Base-by-base conservation (phyloP, 2,888 invertebrate genomes). In the Cataglyphis albicans region DNA sequence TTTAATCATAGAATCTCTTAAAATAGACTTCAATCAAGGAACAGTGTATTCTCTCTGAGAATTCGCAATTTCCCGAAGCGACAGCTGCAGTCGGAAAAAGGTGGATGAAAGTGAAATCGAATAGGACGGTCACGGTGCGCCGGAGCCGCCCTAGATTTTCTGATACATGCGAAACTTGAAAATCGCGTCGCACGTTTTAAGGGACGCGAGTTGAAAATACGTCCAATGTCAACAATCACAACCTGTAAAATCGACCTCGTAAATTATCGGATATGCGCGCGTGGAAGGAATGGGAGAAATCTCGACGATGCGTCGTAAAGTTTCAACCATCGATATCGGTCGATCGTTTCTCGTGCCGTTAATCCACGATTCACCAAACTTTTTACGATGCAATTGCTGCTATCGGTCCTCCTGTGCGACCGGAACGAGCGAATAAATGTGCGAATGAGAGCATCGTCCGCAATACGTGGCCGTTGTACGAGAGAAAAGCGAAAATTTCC, bases 301-400 rank as follows among this genome's bases (percentile, higher is more conserved):
- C 68, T 44, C 44, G 44, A 68, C 72, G 70, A 85, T 81, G 57
- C 68, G 70, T 65, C 81, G 80, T 85, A 85, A 85, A 85, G 32
- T 75, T 84, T 18, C 67, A 35, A 32, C 59, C 63, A 38, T 52
- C 57, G 65, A 32, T 21, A 25, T 25, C 48, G 73, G 29, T 21
- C n/a, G 80, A 80, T 55, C 65, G 81, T 85, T 84, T 70, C 70
- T 44, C 74, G 52, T 48, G 74, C 38, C 82, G 78, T 84, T 84
- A 84, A 86, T 86, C 67, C 74, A 29, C 74, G 41, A 81, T 65
- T 44, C 82, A 25, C 35, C 55, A 29, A 82, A 82, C 82, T 84
- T 86, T 86, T 86, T 86, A 86, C 86, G 82, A 81, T n/a, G 57
- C 65, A 35, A 78, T 29, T 59, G 57, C 75, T 65, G 64, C 72